phyloP scores from a whole-genome alignment of 1,140 invertebrate genomes.

The Andrena cerasifolii region DNA sequence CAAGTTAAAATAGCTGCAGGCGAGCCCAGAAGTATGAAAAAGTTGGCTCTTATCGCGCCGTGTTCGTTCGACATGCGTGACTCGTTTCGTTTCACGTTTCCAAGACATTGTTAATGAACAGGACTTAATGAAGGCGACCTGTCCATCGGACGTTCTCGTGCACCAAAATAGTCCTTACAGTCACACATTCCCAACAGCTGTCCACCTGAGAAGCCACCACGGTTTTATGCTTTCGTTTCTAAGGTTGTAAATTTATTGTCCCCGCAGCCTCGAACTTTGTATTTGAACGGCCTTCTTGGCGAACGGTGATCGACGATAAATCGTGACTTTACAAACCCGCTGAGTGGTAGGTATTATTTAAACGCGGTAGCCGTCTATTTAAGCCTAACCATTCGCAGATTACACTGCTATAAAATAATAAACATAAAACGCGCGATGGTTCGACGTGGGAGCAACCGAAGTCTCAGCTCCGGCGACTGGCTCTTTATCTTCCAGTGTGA shows the following conservation, averaged over 20 bases:
- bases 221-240: slow-evolving; percentile 76
- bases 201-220: slow-evolving; percentile 33
- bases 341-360: slow-evolving; percentile 74
- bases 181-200: not conserved
- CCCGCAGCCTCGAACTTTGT: slow-evolving; percentile 75
- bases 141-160: slow-evolving; percentile 4
- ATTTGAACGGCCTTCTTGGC: slow-evolving; percentile 74
- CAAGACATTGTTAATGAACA: too few relatives aligned
- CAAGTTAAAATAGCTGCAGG: too few relatives aligned
- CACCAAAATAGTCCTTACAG: slow-evolving; percentile 19
- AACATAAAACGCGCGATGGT: slow-evolving; percentile 73
- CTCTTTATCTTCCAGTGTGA: not conserved
- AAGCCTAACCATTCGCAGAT: slow-evolving; percentile 75
- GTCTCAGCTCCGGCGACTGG: not conserved
- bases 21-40: too few relatives aligned
- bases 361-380: slow-evolving; percentile 78
- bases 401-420: slow-evolving; percentile 80
- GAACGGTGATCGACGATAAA: slow-evolving; percentile 79
- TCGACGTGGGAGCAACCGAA: not conserved
- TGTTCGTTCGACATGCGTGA: too few relatives aligned
- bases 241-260: slow-evolving; percentile 77
- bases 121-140: too few relatives aligned
- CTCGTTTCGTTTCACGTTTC: too few relatives aligned
- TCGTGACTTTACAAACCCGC: slow-evolving; percentile 78
- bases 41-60: too few relatives aligned